Evolutionary conservation across 1,140 invertebrate species (phyloP), one percentile per base, ranked within the genome.

Genomic region (Drosophila gunungcola): DNA sequence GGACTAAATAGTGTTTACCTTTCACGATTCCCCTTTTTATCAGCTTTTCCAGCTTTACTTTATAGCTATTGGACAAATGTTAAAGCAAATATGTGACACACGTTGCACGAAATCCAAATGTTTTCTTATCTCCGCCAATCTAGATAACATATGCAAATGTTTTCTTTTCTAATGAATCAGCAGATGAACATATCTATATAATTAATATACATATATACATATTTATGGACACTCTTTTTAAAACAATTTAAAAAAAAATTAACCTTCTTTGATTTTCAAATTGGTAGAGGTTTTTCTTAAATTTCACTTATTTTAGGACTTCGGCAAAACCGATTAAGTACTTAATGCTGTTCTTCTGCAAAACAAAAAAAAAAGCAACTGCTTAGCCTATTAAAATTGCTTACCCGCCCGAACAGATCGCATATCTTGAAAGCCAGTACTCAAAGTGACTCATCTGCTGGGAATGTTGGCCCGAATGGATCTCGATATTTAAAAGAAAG

Each of bases 381-480:
- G n/a, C n/a, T n/a, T 29, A 16, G 16, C 41, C 53, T 42, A 41
- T 27, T 16, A 21, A 6, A 64, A 48, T 34, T 16, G 27, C 16
- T 41, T 21, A n/a, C 60, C 27, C 38, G 43, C 36, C 25, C 21
- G 9, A 69, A 21, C 4, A 45, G 34, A 69, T 48, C 58, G 34
- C 29, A 36, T 48, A 25, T 38, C 49, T 46, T 38, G 49, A 10
- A 34, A 16, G 7, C 9, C 39, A 48, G 34, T 25, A 46, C 32
- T 13, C 12, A 43, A 39, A 39, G 46, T 72, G 67, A 72, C 53
- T 72, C 68, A 73, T 62, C 49, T 36, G 41, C 49, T 54, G 49
- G 51, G 39, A 55, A 70, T 70, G 67, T 29, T 42, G 46, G 16
- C 25, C 36, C n/a, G 41, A 46, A 45, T 53, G 61, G 46, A 65